A percentile compares a stretch with the other conserved stretches of the same genome.
Conservation (phyloP, 92 coral and sea anemone species). For the Metridium senile region DNA sequence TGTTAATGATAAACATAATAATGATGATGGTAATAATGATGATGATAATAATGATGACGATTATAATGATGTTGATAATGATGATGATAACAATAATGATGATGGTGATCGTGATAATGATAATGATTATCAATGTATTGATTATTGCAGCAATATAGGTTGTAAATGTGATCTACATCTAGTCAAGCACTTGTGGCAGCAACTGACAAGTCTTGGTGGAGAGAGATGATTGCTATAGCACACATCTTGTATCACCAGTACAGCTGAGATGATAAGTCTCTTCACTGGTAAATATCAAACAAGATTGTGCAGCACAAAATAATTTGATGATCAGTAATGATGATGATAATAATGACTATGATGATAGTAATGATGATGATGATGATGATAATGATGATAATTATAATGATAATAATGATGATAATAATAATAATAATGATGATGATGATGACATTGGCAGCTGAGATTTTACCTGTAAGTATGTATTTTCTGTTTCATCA, state of each 20-base stretch:
- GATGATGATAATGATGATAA: background rate
- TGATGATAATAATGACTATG: background rate
- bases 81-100: background rate
- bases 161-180: no score
- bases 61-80: background rate
- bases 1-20: background rate
- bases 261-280: conserved; percentile 26
- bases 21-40: background rate
- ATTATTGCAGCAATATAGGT: no score
- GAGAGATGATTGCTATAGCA: conserved; percentile 69
- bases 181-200: conserved; percentile 70
- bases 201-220: conserved; percentile 85
- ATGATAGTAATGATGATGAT: background rate
- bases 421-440: no score
- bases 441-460: background rate
- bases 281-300: background rate
- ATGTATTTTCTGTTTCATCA: conserved; percentile 88
- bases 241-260: conserved; percentile 35
- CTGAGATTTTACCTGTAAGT: conserved; percentile 65
- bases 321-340: background rate
- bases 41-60: background rate
- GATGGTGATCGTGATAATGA: background rate
- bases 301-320: conserved; percentile 10
- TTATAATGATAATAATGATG: background rate
- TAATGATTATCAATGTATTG: no score